Evolutionary conservation across 2,113 vertebrate genomes (phyloP), one percentile per base, ranked within the genome.

Genomic region (Candoia aspera): DNA sequence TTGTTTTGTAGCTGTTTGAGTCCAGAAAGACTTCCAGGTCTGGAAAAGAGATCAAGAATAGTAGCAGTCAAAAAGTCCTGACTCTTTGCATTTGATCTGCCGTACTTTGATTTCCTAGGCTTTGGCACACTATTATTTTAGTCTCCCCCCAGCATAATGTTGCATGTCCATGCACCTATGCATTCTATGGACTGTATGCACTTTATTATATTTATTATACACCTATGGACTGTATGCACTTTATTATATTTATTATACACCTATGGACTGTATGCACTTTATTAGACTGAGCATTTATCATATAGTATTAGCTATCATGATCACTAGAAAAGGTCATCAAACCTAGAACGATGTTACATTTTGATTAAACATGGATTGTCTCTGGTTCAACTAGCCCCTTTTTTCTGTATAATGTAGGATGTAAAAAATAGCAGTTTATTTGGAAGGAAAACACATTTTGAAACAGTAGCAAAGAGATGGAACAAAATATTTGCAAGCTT

Each of bases 401-500:
- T 49, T 79, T 79, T 15, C 68, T 79, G 8, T 79, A 79, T 17
- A 37, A 79, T 79, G 6, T 79, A 79, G 37, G 33, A 79, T 79
- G 33, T 79, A 37, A 57, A 79, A 42, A 12, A 24, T 62, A 79
- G 29, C 23, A 79, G 17, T 58, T 58, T 86, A 90, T 87, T 90
- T 90, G 64, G 29, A 84, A 83, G 58, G 37, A 15, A 73, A 58
- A 90, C 79, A 21, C 11, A 90, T 73, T 90, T 90, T 90, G 84
- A 87, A 90, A 79, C 26, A 59, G 49, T 10, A 57, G 88, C 68
- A 86, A 92, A 86, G 24, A 24, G 10, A 84, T 46, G 17, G 57
- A 89, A 86, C 17, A 90, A 49, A 92, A 92, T 11, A 79, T 24
- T 85, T 53, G 23, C 24, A 86, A 84, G 59, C 49, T 92, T 92